Conservation (phyloP, 1,140 invertebrate species). For the Hermetia illucens region DNA sequence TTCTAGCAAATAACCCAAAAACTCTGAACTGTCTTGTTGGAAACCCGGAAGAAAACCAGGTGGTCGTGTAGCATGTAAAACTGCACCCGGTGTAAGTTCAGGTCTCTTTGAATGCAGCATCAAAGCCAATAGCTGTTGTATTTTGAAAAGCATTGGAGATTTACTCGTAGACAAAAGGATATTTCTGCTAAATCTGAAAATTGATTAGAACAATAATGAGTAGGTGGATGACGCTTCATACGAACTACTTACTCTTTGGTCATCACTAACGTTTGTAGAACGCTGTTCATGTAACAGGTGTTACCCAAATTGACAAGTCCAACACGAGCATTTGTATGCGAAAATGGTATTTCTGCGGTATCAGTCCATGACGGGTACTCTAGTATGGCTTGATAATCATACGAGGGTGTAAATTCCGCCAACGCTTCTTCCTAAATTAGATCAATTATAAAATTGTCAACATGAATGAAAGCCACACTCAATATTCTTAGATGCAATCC, state of each 20-base stretch:
- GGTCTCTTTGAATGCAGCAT: slow-evolving; percentile 50
- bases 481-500: too few relatives aligned
- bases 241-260: slow-evolving; percentile 52
- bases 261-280: slow-evolving; percentile 66
- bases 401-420: slow-evolving; percentile 8
- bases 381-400: slow-evolving; percentile 11
- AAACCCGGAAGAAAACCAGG: slow-evolving; percentile 58
- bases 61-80: slow-evolving; percentile 50
- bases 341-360: slow-evolving; percentile 8
- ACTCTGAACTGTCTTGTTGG: slow-evolving; percentile 81
- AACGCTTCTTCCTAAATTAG: slow-evolving; percentile 11
- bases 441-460: too few relatives aligned
- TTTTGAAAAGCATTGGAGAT: slow-evolving; percentile 41
- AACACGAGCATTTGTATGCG: slow-evolving; percentile 36
- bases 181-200: slow-evolving; percentile 41
- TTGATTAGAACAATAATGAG: not conserved
- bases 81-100: slow-evolving; percentile 51
- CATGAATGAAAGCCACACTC: too few relatives aligned
- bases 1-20: slow-evolving; percentile 60
- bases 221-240: not conserved
- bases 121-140: slow-evolving; percentile 60
- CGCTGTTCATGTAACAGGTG: slow-evolving; percentile 79
- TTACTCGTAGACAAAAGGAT: slow-evolving; percentile 36
- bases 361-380: slow-evolving; percentile 16
- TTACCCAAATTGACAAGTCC: slow-evolving; percentile 75